These are phyloP conservation scores for Hippocampus abdominalis DNA, from an alignment of 2,113 vertebrate genomes.

Conservation along the genomic window DNA sequence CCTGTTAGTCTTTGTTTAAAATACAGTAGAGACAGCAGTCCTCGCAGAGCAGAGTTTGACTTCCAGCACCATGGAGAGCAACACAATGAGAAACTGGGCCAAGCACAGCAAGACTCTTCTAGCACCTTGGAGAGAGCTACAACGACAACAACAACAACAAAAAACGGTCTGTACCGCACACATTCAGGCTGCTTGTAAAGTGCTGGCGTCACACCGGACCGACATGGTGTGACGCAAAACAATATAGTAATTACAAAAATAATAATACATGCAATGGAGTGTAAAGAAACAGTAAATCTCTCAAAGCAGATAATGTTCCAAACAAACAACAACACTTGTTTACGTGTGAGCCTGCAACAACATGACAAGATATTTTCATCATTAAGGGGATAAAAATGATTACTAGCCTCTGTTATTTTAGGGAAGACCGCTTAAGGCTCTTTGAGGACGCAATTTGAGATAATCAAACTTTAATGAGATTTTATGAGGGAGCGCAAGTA, in stretches of 20 bases:
- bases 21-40: background rate
- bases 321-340: background rate
- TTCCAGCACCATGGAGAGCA: conserved; percentile 22
- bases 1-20: background rate
- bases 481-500: conserved; percentile 4
- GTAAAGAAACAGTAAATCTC: too few relatives aligned
- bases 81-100: conserved; percentile 5
- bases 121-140: conserved; percentile 3
- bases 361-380: background rate
- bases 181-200: conserved; percentile 1
- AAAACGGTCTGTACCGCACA: background rate
- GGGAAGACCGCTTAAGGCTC: conserved; percentile 4
- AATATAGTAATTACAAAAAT: background rate
- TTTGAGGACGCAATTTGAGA: conserved; percentile 7
- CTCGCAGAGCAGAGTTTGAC: background rate
- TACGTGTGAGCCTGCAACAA: background rate
- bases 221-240: background rate
- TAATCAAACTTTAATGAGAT: conserved; percentile 11
- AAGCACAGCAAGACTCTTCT: background rate
- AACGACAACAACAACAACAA: background rate
- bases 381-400: conserved; percentile 7
- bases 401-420: conserved; percentile 4
- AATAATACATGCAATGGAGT: background rate
- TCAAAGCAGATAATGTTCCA: too few relatives aligned
- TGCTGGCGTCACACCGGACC: background rate